phyloP scores from a whole-genome alignment of 2,888 invertebrate genomes.

The Chydorus sphaericus region DNA sequence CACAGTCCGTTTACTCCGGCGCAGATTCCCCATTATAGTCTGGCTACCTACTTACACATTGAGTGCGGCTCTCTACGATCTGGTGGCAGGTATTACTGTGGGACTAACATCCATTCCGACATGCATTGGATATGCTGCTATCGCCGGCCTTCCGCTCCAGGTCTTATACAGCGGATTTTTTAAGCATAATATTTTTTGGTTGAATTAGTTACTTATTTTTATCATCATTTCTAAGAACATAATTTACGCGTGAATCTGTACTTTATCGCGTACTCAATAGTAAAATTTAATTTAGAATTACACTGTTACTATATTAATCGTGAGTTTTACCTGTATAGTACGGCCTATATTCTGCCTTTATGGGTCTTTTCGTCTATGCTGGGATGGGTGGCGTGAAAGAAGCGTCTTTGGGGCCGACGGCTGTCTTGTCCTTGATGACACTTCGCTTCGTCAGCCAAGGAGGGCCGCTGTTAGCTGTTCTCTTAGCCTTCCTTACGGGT shows the following conservation, averaged over 20 bases:
- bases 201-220: no score
- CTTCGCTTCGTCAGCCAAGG: constrained; percentile 51
- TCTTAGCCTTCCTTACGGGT: constrained; percentile 69
- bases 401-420: constrained; percentile 84
- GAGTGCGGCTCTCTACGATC: constrained; percentile 34
- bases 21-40: constrained; percentile 9
- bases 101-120: constrained; percentile 88
- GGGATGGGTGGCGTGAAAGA: constrained; percentile 83
- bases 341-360: constrained; percentile 81
- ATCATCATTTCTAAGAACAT: no score
- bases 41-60: constrained; percentile 14
- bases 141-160: constrained; percentile 68
- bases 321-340: constrained; percentile 37
- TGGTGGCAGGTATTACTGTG: constrained; percentile 83
- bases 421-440: constrained; percentile 52
- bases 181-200: no score
- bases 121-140: constrained; percentile 79
- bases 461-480: constrained; percentile 56
- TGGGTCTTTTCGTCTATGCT: constrained; percentile 80
- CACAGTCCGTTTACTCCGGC: not conserved
- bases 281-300: no score
- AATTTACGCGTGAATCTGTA: no score
- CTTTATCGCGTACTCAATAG: no score
- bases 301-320: no score
- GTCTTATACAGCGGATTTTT: no score